Conservation (phyloP, 1,140 invertebrate genomes). For the Drosophila malerkotliana region DNA sequence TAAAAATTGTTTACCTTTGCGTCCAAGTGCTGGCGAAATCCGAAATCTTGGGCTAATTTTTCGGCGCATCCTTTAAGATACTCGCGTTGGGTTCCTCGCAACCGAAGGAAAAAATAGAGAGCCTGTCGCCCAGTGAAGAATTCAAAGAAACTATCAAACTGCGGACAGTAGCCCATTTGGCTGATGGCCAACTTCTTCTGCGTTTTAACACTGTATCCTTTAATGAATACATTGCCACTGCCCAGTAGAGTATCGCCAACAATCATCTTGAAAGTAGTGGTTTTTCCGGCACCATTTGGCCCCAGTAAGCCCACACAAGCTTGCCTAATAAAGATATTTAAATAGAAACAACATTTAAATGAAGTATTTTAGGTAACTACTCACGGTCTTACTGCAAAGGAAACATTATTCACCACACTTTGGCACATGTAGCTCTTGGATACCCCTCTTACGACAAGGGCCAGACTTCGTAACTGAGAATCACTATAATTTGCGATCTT, state of each 20-base stretch:
- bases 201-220: constrained; percentile 83
- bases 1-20: constrained; percentile 78
- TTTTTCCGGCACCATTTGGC: constrained; percentile 92
- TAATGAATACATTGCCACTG: constrained; percentile 84
- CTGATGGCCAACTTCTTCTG: constrained; percentile 84
- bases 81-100: constrained; percentile 87
- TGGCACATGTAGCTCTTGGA: constrained; percentile 5
- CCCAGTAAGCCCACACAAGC: constrained; percentile 96
- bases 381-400: constrained; percentile 64
- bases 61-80: constrained; percentile 72
- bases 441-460: constrained; percentile 4
- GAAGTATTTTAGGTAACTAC: constrained; percentile 69
- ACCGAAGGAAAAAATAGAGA: constrained; percentile 88
- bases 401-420: constrained; percentile 86
- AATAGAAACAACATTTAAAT: constrained; percentile 52
- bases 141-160: constrained; percentile 91
- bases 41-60: constrained; percentile 72
- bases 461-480: not conserved
- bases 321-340: not conserved
- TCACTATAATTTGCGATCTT: constrained; percentile 1
- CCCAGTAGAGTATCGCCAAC: constrained; percentile 89
- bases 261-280: constrained; percentile 93
- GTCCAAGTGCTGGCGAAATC: constrained; percentile 81
- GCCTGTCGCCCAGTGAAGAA: constrained; percentile 91
- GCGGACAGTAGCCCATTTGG: constrained; percentile 91